Conservation (phyloP, 2,888 invertebrate species). For the Callimorpha dominula region DNA sequence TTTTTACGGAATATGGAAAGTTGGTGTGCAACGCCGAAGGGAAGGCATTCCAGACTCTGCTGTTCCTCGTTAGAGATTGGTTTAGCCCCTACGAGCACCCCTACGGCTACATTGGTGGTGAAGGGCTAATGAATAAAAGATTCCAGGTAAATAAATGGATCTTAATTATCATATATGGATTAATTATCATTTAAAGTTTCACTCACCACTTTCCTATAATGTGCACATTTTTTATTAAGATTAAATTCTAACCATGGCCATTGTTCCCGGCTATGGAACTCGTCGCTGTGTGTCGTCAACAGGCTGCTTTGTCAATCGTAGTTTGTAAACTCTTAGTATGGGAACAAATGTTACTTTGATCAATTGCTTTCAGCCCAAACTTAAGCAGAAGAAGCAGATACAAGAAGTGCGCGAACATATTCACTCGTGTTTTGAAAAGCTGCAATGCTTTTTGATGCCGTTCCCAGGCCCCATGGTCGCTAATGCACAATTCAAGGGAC, state of each 20-base stretch:
- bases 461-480: constrained; percentile 98
- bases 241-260: not conserved
- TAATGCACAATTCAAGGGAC: constrained; percentile 96
- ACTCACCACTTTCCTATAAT: not conserved
- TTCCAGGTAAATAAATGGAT: constrained; percentile 87
- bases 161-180: not conserved
- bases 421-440: constrained; percentile 95
- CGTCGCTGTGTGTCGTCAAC: not conserved
- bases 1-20: constrained; percentile 99
- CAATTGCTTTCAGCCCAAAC: constrained; percentile 84
- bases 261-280: not conserved
- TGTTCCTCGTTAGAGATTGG: constrained; percentile 97
- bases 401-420: constrained; percentile 96
- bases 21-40: constrained; percentile 92
- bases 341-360: no score
- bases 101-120: constrained; percentile 96
- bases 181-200: not conserved
- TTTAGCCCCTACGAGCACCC: constrained; percentile 97
- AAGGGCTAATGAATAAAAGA: constrained; percentile 92
- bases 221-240: not conserved
- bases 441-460: constrained; percentile 98
- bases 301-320: no score
- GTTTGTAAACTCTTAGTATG: no score
- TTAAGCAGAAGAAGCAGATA: constrained; percentile 96
- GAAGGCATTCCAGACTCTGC: constrained; percentile 94